Evolutionary conservation across 1,140 invertebrate genomes (phyloP).

Genomic region (Psilanteris sp.): DNA sequence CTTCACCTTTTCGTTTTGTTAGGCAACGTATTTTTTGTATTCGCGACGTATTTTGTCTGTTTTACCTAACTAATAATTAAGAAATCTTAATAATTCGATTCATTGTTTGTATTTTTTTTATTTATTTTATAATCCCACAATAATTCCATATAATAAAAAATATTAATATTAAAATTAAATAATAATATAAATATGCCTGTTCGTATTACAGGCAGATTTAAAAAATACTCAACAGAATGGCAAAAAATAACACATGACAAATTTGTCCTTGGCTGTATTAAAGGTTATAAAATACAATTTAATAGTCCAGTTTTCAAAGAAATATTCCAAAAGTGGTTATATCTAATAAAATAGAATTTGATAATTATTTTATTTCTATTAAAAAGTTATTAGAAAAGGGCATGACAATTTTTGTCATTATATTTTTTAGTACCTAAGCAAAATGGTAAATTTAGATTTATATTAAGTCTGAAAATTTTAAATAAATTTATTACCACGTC

Average conservation of each 20-base stretch:
- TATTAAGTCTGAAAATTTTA: constrained; percentile 7
- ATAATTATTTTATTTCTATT: not conserved
- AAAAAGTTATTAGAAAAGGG: too few species aligned
- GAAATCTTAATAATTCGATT: too few species aligned
- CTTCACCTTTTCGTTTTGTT: too few species aligned
- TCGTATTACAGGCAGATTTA: not conserved
- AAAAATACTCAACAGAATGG: not conserved
- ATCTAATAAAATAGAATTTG: not conserved
- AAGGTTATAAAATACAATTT: not conserved
- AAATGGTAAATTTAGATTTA: not conserved
- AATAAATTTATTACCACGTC: not conserved
- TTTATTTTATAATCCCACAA: too few species aligned
- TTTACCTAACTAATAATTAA: too few species aligned
- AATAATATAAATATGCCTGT: too few species aligned
- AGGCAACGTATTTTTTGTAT: too few species aligned
- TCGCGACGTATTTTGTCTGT: too few species aligned
- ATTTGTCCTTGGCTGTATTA: not conserved
- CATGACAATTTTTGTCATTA: not conserved
- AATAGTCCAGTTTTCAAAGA: not conserved
- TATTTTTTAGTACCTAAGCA: not conserved
- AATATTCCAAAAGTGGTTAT: not conserved
- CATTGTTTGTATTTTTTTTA: too few species aligned
- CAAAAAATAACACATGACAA: not conserved
- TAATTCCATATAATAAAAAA: too few species aligned
- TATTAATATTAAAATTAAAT: too few species aligned